A percentile compares a stretch with the other conserved stretches of the same genome.
Evolutionary conservation across 1,140 invertebrate species (phyloP).

Genomic region (Tetragnatha versicolor): DNA sequence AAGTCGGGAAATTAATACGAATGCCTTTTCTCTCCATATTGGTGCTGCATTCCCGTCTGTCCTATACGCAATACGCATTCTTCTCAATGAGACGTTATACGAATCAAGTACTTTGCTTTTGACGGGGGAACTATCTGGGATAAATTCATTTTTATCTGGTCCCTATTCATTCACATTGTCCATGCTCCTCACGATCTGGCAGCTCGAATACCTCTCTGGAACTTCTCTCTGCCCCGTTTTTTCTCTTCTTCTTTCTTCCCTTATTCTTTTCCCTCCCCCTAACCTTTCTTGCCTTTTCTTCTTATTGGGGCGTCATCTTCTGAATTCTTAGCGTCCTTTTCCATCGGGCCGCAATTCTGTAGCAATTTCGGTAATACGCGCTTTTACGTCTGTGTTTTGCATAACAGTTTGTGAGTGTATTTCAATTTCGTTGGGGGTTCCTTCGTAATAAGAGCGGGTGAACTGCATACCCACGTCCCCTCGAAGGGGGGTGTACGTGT

Average conservation of each 20-base stretch:
- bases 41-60: too few species aligned
- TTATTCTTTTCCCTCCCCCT: neutral
- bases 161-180: conserved; percentile 46
- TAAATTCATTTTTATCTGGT: conserved; percentile 44
- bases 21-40: too few species aligned
- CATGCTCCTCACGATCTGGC: conserved; percentile 50
- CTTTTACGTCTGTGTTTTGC: conserved; percentile 47
- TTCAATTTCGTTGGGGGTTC: too few species aligned
- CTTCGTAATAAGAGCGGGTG: too few species aligned
- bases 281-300: conserved; percentile 53
- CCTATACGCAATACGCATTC: too few species aligned
- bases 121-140: conserved; percentile 16
- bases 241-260: neutral
- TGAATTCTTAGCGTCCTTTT: conserved; percentile 46
- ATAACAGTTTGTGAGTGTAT: conserved; percentile 31
- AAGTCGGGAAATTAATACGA: too few species aligned
- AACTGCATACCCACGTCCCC: too few species aligned
- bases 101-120: conserved; percentile 23
- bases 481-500: too few species aligned
- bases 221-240: conserved; percentile 32
- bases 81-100: too few species aligned
- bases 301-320: conserved; percentile 50
- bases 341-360: conserved; percentile 31
- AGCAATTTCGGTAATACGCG: conserved; percentile 48
- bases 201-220: conserved; percentile 48